These are phyloP conservation scores for Leptatherina wallacei DNA, from an alignment of 2,797 vertebrate genomes.

Conservation along the genomic window DNA sequence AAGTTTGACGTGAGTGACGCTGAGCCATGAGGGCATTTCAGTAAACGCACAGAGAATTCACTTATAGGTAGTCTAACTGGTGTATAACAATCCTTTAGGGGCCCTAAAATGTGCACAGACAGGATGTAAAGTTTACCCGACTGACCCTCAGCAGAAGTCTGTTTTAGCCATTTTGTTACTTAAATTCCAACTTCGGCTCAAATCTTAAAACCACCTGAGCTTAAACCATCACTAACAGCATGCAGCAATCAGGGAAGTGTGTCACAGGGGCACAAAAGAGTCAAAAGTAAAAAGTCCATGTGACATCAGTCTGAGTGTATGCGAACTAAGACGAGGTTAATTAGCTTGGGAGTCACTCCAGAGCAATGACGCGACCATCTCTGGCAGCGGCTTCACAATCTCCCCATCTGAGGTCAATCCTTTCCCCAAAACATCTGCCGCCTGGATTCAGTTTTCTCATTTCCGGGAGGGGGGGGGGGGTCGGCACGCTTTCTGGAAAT, in stretches of 20 bases:
- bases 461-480: conserved; percentile 32
- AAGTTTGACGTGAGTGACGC: conserved; percentile 5
- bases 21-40: conserved; percentile 10
- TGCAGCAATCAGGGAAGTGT: conserved; percentile 21
- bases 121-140: conserved; percentile 20
- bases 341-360: conserved; percentile 42
- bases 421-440: conserved; percentile 71
- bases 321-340: conserved; percentile 48
- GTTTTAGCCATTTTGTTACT: conserved; percentile 50
- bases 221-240: conserved; percentile 21
- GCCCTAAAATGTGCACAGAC: conserved; percentile 12
- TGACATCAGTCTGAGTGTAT: conserved; percentile 54
- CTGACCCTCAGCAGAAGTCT: conserved; percentile 51
- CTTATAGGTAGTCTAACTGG: conserved; percentile 17
- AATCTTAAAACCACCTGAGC: conserved; percentile 45
- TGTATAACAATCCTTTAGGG: conserved; percentile 21
- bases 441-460: conserved; percentile 69
- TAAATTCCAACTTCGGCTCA: conserved; percentile 43
- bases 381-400: conserved; percentile 62
- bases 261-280: conserved; percentile 26
- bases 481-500: conserved; percentile 64
- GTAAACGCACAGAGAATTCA: conserved; percentile 30
- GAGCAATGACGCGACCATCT: conserved; percentile 62
- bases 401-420: conserved; percentile 71
- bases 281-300: conserved; percentile 25